These are phyloP conservation scores for Synanthedon tipuliformis DNA, from an alignment of 2,888 invertebrate species.

Conservation along the genomic window DNA sequence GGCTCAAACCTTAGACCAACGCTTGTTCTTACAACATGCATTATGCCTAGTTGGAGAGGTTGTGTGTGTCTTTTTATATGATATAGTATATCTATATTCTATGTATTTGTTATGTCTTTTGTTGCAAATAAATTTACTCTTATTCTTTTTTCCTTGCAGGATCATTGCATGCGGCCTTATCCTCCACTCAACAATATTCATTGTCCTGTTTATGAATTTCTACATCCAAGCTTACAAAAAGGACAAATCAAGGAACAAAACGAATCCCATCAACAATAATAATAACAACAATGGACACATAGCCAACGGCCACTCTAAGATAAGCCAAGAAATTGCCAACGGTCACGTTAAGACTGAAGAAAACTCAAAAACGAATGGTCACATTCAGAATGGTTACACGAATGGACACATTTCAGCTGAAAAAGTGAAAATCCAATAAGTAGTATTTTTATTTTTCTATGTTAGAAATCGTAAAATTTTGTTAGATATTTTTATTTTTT, in stretches of 20 bases:
- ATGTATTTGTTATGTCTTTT: background rate
- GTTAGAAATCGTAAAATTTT: background rate
- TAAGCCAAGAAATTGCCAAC: conserved; percentile 14
- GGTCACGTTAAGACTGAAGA: conserved; percentile 5
- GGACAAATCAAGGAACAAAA: conserved; percentile 19
- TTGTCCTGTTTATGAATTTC: conserved; percentile 91
- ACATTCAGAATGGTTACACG: conserved; percentile 25
- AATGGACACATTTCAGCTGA: conserved; percentile 30
- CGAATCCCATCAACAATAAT: conserved; percentile 29
- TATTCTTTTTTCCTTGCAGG: conserved; percentile 20
- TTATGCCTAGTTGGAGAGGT: too few relatives aligned
- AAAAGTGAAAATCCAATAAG: conserved; percentile 54
- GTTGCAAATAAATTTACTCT: conserved; percentile 9
- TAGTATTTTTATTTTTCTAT: conserved; percentile 17
- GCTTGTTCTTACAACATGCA: too few relatives aligned
- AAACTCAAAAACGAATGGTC: conserved; percentile 16
- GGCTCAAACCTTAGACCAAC: too few relatives aligned
- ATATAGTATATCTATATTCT: too few relatives aligned
- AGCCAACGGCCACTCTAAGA: conserved; percentile 8
- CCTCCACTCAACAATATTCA: conserved; percentile 88
- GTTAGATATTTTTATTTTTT: too few relatives aligned
- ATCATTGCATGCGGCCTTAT: conserved; percentile 80
- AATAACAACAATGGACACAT: conserved; percentile 19
- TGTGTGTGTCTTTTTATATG: too few relatives aligned
- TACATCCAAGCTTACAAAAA: conserved; percentile 84